These are phyloP conservation scores for Alectoris magna DNA, from an alignment of 2,797 vertebrate genomes.

Conservation along the genomic window DNA sequence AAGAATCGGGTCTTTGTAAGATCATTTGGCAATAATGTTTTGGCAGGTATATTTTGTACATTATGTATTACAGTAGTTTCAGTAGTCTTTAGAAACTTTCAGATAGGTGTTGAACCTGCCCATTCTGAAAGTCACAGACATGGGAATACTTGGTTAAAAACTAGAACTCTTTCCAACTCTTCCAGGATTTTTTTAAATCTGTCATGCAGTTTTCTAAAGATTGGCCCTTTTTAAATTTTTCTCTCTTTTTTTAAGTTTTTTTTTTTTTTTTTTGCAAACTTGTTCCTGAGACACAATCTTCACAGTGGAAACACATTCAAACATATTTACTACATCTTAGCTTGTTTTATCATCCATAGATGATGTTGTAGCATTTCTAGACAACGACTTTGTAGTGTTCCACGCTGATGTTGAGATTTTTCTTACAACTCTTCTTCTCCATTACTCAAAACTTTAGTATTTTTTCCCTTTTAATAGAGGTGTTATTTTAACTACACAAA, in stretches of 20 bases:
- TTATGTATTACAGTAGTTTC: not conserved
- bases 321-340: not conserved
- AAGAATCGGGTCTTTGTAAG: not conserved
- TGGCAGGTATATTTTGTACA: not conserved
- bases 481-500: not conserved
- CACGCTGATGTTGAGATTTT: not conserved
- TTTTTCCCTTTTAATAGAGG: not conserved
- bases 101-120: not conserved
- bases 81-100: not conserved
- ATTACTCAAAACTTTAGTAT: not conserved
- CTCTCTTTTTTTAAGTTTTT: not conserved
- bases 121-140: not conserved
- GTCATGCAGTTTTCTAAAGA: not conserved
- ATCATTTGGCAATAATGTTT: accelerated
- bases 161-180: not conserved
- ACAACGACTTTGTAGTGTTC: not conserved
- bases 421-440: not conserved
- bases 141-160: not conserved
- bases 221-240: not conserved
- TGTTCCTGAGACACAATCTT: not conserved
- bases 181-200: not conserved
- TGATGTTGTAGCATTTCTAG: not conserved
- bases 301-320: not conserved
- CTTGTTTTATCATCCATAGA: not conserved
- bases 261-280: not conserved